Evolutionary conservation across 1,140 invertebrate genomes (phyloP), one percentile per base, ranked within the genome.

Genomic region (Druon quercuslanigerum): DNA sequence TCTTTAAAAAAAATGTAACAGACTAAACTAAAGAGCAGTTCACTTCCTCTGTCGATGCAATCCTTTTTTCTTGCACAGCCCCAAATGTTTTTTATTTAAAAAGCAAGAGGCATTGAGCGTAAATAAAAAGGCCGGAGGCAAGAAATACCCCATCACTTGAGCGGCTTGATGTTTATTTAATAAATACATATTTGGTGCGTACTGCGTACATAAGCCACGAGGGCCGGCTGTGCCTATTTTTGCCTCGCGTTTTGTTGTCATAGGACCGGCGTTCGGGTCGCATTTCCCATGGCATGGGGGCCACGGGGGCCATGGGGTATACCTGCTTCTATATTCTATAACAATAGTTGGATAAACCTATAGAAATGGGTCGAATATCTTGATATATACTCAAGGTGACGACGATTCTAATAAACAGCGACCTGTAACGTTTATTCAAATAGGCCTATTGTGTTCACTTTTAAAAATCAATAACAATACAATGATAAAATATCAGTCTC

Each of bases 171-270:
- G 89, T 91, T 91, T 91, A 88, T 90, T 91, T 90, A 90, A 90
- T 90, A 91, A 91, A 91, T 90, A 91, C 86, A 89, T 91, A 89
- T 90, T 90, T 88, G 85, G 90, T 88, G 84, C 83, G 87, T 83
- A 84, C 83, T 83, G 82, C 40, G 82, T 83, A 87, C 76, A 87
- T 83, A 85, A 84, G 81, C 83, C 79, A 76, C 71, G 82, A 79
- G 79, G 78, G 85, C 86, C 88, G 89, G 88, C 87, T 90, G 90
- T 82, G 84, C 84, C 88, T 87, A 87, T 89, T 89, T 90, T 89
- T 87, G 84, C 85, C 82, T 72, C 71, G 51, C 77, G 82, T 87
- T 84, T 86, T 91, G 89, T 90, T 91, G 88, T 90, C 89, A 91
- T 90, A 91, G 89, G 89, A 91, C 87, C 77, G 75, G 82, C 83